These are phyloP conservation scores for Oscheius sp. DNA, from an alignment of 2,888 invertebrate species.

Conservation along the genomic window DNA sequence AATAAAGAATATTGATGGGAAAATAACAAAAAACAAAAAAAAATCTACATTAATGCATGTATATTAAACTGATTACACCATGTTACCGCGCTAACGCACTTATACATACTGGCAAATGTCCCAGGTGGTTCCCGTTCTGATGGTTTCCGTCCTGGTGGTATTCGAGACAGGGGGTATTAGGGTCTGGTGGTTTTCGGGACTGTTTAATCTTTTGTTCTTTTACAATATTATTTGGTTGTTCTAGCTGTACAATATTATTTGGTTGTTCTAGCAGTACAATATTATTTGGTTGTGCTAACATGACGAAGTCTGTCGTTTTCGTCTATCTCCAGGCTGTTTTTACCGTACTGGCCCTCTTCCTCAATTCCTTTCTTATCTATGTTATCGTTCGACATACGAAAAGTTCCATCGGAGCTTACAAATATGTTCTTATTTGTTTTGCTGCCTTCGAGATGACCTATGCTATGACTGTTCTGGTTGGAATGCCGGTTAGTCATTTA, in stretches of 20 bases:
- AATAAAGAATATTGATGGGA: too few species aligned
- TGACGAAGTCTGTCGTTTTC: not conserved
- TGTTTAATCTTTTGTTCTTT: not conserved
- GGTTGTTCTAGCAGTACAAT: too few species aligned
- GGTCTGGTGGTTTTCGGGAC: not conserved
- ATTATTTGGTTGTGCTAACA: too few species aligned
- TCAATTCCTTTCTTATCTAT: conserved; percentile 10
- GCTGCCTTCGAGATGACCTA: conserved; percentile 16
- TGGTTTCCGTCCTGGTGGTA: too few species aligned
- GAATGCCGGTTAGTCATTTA: conserved; percentile 7
- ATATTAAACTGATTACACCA: too few species aligned
- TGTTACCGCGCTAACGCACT: too few species aligned
- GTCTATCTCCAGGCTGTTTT: conserved; percentile 10
- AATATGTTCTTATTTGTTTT: conserved; percentile 5
- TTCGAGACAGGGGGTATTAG: too few species aligned
- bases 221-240: not conserved
- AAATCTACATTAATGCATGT: too few species aligned
- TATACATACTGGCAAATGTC: too few species aligned
- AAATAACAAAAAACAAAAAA: too few species aligned
- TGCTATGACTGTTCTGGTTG: not conserved
- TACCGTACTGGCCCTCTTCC: conserved; percentile 7
- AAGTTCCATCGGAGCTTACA: conserved; percentile 7
- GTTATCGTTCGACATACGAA: conserved; percentile 4
- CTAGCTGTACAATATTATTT: too few species aligned
- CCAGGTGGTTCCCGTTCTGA: too few species aligned